phyloP scores from a whole-genome alignment of 2,113 vertebrate genomes.

The Calidris pygmaea region DNA sequence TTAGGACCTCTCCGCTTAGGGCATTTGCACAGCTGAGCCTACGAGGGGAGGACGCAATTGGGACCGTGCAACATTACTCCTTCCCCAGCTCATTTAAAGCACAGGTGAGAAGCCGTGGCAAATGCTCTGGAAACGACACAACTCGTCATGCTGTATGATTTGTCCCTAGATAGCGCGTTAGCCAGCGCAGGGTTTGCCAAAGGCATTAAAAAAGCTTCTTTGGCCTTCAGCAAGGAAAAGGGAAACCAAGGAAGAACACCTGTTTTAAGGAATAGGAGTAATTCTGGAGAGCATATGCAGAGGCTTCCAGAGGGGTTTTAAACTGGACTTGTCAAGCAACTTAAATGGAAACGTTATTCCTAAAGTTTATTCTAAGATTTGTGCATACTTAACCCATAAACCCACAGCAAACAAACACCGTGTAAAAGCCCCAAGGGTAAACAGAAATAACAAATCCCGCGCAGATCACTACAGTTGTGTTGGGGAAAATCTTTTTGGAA shows the following conservation, averaged over 20 bases:
- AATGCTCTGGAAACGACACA: neutral
- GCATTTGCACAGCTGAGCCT: neutral
- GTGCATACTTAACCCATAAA: neutral
- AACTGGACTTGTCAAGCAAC: neutral
- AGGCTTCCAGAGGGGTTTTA: constrained; percentile 6
- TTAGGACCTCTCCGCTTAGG: neutral
- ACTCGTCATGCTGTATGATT: neutral
- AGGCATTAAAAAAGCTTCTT: neutral
- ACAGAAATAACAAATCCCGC: neutral
- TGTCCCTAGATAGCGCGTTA: neutral
- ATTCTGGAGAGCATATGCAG: neutral
- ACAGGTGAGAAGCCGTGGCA: constrained; percentile 17
- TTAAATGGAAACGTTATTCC: neutral
- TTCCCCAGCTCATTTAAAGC: neutral
- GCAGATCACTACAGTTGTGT: accelerated
- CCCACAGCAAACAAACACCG: neutral
- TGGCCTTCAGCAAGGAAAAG: neutral
- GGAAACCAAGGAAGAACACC: neutral
- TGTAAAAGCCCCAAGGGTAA: neutral
- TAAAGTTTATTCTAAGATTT: neutral
- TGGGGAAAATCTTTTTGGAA: neutral
- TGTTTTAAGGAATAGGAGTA: neutral
- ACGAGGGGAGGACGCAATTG: neutral
- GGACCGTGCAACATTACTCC: neutral
- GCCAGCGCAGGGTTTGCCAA: neutral